Base-by-base conservation (phyloP, 1,140 invertebrate genomes). In the Pogonognathellus flavescens region DNA sequence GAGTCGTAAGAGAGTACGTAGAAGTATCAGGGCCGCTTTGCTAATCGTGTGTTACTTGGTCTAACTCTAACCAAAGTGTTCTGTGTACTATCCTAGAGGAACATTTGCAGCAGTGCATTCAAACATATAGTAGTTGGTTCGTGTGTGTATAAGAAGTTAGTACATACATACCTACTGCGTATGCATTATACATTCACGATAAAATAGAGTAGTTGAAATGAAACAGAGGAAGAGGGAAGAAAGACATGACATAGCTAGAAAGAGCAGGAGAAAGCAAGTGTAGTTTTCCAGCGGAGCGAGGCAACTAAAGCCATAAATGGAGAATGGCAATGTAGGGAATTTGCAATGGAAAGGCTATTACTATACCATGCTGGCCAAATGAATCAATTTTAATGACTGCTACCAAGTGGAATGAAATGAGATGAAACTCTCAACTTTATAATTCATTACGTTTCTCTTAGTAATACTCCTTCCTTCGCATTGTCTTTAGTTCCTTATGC, bases 341-440 rank as follows among this genome's bases (percentile, higher is more conserved):
- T 76, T 50, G 70, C 70, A 76, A 76, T 76, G 70, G 41, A 31
- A 76, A 76, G 11, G 70, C 70, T 76, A 76, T 76, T 76, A 76
- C 41, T 41, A 50, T 41, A 31, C 70, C 41, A 31, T 16, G 16
- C 70, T 49, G 70, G 70, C 70, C 70, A 76, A 76, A 76, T 76
- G 70, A 76, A 76, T 76, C 70, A 76, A 76, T 76, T 76, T 76
- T 76, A 76, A 76, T 76, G 70, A 76, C 70, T 76, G 70, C 70
- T 76, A 76, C 70, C 70, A 76, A 76, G 31, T 50, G 70, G 70
- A 76, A 76, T 76, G 70, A 76, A 76, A 76, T 76, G 70, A 76
- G 70, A 76, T 76, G 70, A 76, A 76, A 76, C 70, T 76, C 70
- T 76, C 70, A 76, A 76, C 70, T 76, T 76, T 76, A 76, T 76